These are phyloP conservation scores for Spizaetus ornatus DNA, from an alignment of 2,113 vertebrate species.

Conservation along the genomic window DNA sequence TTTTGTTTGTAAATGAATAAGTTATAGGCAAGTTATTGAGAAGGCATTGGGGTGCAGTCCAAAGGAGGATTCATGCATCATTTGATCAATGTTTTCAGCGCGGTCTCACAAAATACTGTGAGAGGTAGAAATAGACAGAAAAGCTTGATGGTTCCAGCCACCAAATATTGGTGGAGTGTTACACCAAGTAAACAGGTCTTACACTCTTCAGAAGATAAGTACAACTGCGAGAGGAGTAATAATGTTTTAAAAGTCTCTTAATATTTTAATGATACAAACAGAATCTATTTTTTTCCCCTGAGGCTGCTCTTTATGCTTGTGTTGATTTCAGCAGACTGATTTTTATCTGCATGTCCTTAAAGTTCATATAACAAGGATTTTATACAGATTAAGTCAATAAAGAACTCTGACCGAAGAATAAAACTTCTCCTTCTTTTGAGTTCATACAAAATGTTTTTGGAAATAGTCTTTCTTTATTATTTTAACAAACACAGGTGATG, in stretches of 20 bases:
- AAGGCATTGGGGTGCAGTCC: background rate
- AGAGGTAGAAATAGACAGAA: background rate
- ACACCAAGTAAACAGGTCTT: background rate
- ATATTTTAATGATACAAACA: background rate
- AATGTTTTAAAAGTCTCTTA: background rate
- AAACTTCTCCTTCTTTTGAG: background rate
- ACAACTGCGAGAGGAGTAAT: background rate
- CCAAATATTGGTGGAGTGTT: background rate
- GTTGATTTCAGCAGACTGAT: background rate
- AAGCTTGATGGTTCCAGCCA: background rate
- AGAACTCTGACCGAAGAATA: background rate
- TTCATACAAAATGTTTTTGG: background rate
- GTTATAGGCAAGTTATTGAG: background rate
- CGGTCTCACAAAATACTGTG: background rate
- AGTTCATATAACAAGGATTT: background rate
- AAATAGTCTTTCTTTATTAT: background rate
- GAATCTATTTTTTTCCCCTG: background rate
- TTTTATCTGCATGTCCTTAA: background rate
- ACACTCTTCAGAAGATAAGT: background rate
- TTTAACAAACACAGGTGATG: background rate
- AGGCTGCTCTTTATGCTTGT: background rate
- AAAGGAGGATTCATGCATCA: background rate
- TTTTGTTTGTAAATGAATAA: constrained; percentile 52
- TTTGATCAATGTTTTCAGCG: background rate
- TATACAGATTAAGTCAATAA: background rate